These are phyloP conservation scores for Cryptoprocta ferox DNA, from an alignment of 2,797 vertebrate species.

Conservation along the genomic window DNA sequence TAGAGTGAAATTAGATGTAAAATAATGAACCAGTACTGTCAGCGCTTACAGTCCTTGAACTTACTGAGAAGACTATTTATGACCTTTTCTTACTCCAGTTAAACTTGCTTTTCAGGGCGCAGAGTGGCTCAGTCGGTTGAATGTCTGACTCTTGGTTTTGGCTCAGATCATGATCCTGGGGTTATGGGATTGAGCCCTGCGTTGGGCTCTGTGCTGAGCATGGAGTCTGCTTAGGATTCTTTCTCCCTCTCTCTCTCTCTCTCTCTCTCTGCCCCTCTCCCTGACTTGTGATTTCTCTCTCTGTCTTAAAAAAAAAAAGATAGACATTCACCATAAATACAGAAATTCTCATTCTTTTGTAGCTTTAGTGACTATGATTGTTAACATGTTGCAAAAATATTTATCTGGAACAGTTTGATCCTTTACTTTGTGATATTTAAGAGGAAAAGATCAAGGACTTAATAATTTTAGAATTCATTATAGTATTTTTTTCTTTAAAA, in stretches of 20 bases:
- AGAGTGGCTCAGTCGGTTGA: too few relatives aligned
- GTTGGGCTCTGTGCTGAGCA: too few relatives aligned
- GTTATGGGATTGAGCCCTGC: too few relatives aligned
- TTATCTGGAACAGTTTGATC: slow-evolving; percentile 32
- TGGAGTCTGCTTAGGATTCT: too few relatives aligned
- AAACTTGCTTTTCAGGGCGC: neutral
- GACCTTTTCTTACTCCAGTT: slow-evolving; percentile 39
- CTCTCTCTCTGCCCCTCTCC: too few relatives aligned
- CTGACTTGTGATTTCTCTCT: too few relatives aligned
- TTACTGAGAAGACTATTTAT: neutral
- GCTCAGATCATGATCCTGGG: too few relatives aligned
- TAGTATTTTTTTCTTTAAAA: too few relatives aligned
- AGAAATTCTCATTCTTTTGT: slow-evolving; percentile 35
- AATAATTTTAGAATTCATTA: slow-evolving; percentile 43
- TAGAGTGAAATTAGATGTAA: neutral
- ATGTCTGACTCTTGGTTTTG: too few relatives aligned
- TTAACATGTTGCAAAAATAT: neutral
- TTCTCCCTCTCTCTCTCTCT: too few relatives aligned
- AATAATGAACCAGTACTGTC: neutral
- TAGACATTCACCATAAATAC: neutral
- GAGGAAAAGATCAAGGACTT: slow-evolving; percentile 45
- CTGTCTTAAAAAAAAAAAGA: too few relatives aligned
- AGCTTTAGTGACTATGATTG: slow-evolving; percentile 26
- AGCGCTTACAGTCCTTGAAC: neutral
- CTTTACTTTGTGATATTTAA: slow-evolving; percentile 46